Conservation (phyloP, 2,888 invertebrate genomes). For the Sicus ferrugineus region DNA sequence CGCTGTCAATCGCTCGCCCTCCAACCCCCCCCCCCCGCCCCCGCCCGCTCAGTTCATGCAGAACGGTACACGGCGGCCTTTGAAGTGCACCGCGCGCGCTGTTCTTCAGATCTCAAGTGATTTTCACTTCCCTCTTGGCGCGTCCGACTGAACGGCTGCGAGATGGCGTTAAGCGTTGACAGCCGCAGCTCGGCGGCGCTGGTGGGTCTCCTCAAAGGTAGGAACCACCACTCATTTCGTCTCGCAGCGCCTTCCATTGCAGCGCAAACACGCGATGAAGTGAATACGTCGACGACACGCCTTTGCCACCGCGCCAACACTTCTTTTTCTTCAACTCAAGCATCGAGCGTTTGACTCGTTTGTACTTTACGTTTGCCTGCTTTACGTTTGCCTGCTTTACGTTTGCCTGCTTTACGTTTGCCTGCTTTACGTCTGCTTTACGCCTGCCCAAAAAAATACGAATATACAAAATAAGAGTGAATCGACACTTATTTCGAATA, state of each 20-base stretch:
- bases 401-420: neutral
- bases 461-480: constrained; percentile 22
- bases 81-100: constrained; percentile 18
- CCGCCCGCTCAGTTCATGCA: neutral
- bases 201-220: neutral
- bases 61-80: neutral
- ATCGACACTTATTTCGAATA: constrained; percentile 17
- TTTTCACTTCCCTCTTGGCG: constrained; percentile 27
- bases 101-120: constrained; percentile 29
- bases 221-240: neutral
- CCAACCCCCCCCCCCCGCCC: neutral
- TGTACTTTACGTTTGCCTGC: neutral
- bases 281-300: constrained; percentile 35
- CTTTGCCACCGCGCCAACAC: constrained; percentile 26
- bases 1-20: neutral
- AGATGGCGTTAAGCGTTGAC: constrained; percentile 33
- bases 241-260: constrained; percentile 5
- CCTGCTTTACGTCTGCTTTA: neutral
- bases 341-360: neutral
- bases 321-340: neutral
- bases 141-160: neutral
- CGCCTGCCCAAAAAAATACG: neutral
- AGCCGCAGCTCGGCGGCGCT: neutral
- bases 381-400: no score
- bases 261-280: constrained; percentile 28